Evolutionary conservation across 1,140 invertebrate genomes (phyloP).

Genomic region (Pollicipes pollicipes): DNA sequence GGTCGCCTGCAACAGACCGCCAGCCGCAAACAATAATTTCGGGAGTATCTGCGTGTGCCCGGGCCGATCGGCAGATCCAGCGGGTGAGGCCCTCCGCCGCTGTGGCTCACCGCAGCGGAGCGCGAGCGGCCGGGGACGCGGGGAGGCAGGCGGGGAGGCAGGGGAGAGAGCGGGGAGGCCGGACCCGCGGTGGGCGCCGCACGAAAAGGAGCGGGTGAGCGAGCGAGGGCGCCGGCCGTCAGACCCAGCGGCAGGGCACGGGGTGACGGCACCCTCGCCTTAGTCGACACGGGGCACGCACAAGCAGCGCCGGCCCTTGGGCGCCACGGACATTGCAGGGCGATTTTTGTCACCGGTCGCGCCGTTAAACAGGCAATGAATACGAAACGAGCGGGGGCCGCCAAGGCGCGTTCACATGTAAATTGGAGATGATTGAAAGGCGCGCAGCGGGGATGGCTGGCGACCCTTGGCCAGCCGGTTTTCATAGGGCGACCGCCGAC

Average conservation of each 20-base stretch:
- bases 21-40: background rate
- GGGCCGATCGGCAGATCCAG: background rate
- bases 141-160: too few species aligned
- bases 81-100: too few species aligned
- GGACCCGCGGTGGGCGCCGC: too few species aligned
- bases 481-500: background rate
- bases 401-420: background rate
- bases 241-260: background rate
- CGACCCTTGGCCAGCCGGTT: background rate
- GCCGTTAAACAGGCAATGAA: background rate
- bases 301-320: too few species aligned
- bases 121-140: too few species aligned
- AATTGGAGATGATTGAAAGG: background rate
- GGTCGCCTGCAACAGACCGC: background rate
- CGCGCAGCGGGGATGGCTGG: too few species aligned
- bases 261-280: background rate
- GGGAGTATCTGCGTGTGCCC: background rate
- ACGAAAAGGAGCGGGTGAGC: too few species aligned
- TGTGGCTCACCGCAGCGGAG: too few species aligned
- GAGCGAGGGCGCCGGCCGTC: too few species aligned
- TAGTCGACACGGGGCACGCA: too few species aligned
- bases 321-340: background rate
- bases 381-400: background rate
- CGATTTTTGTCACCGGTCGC: background rate
- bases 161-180: background rate